A percentile compares a stretch with the other conserved stretches of the same genome.
These are phyloP conservation scores for Dromococcyx pavoninus DNA, from an alignment of 2,797 vertebrate species.

Conservation along the genomic window DNA sequence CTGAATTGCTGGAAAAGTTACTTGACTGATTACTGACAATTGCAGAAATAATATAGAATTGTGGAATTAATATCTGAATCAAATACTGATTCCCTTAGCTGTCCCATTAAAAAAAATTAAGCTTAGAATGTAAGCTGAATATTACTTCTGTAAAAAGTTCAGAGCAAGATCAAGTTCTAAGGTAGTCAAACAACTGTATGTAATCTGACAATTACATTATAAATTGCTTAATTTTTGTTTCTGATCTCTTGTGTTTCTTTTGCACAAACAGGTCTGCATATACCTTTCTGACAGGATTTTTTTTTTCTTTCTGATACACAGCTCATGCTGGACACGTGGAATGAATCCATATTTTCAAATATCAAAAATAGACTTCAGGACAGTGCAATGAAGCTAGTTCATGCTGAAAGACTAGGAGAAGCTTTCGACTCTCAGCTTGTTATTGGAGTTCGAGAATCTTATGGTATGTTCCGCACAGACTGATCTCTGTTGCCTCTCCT, in stretches of 20 bases:
- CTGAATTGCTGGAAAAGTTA: not conserved
- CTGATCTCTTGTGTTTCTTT: not conserved
- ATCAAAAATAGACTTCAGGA: slow-evolving; percentile 96
- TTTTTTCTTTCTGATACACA: slow-evolving; percentile 55
- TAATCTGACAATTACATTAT: not conserved
- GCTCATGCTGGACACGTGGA: slow-evolving; percentile 98
- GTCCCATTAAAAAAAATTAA: not conserved
- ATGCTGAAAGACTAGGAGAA: slow-evolving; percentile 93
- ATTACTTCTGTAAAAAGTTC: not conserved
- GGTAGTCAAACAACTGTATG: not conserved
- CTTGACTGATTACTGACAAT: not conserved
- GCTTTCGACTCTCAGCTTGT: slow-evolving; percentile 96
- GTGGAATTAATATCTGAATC: not conserved
- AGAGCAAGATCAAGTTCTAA: not conserved
- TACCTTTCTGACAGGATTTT: slow-evolving; percentile 19
- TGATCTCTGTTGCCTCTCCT: not conserved
- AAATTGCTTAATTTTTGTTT: not conserved
- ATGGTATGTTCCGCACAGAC: slow-evolving; percentile 80
- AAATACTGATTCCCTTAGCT: not conserved
- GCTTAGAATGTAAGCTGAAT: not conserved
- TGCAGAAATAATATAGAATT: not conserved
- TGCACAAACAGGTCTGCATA: not conserved
- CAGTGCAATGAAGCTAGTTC: slow-evolving; percentile 96
- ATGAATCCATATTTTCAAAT: slow-evolving; percentile 98
- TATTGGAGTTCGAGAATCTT: slow-evolving; percentile 95